A percentile compares a stretch with the other conserved stretches of the same genome.
Conservation (phyloP, 2,113 vertebrate species). For the Delphinus delphis region DNA sequence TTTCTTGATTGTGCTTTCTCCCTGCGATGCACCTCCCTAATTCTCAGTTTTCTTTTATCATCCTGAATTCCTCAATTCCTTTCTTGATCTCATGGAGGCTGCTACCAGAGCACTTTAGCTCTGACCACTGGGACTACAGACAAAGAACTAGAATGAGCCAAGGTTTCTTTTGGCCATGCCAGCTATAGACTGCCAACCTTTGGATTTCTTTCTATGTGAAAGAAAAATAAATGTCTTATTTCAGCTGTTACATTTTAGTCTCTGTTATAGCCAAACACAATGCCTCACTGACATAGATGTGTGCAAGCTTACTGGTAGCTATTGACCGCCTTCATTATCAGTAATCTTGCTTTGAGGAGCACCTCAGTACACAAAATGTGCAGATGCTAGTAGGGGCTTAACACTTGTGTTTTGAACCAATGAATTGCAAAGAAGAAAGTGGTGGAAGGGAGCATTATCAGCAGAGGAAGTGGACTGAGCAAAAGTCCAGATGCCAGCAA, state of each 20-base stretch:
- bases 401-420: neutral
- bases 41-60: slow-evolving; percentile 44
- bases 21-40: neutral
- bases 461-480: neutral
- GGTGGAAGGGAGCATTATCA: neutral
- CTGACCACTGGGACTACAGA: neutral
- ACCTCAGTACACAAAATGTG: neutral
- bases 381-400: neutral
- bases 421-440: neutral
- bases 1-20: slow-evolving; percentile 22
- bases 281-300: neutral
- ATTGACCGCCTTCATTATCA: neutral
- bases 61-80: slow-evolving; percentile 37
- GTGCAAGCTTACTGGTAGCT: neutral
- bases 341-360: neutral
- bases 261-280: neutral
- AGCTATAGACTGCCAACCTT: neutral
- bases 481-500: neutral
- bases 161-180: neutral
- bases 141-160: neutral
- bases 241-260: neutral
- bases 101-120: neutral
- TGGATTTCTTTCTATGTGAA: neutral
- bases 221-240: neutral
- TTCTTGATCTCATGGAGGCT: neutral